phyloP scores from a whole-genome alignment of 2,888 invertebrate genomes.

The Tinea trinotella region DNA sequence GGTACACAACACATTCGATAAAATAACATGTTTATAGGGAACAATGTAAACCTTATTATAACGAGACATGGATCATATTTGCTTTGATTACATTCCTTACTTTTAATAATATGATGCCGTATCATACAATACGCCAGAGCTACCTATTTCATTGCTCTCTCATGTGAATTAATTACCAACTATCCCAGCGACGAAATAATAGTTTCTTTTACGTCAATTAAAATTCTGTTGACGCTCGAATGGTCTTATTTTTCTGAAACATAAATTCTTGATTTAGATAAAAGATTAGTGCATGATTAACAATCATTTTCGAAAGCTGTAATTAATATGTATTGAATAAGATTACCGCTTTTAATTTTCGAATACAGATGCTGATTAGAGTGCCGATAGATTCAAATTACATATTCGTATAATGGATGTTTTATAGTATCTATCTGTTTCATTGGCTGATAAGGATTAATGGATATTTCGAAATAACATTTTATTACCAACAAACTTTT shows the following conservation, averaged over 20 bases:
- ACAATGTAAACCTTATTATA: neutral
- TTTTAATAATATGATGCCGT: neutral
- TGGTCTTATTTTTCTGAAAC: slow-evolving; percentile 30
- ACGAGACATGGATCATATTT: neutral
- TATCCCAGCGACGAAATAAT: slow-evolving; percentile 27
- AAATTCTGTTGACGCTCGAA: slow-evolving; percentile 37
- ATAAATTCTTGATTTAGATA: slow-evolving; percentile 22
- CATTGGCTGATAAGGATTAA: neutral
- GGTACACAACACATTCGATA: neutral
- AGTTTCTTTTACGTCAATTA: slow-evolving; percentile 37
- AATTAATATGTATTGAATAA: neutral
- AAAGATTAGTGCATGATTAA: slow-evolving; percentile 9
- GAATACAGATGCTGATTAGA: neutral
- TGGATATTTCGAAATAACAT: neutral
- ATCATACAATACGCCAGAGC: neutral
- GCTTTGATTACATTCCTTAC: neutral
- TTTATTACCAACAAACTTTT: neutral
- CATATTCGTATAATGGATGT: neutral
- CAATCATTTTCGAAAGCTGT: neutral
- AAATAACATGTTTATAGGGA: neutral
- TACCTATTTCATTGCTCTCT: slow-evolving; percentile 14
- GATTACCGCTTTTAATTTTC: neutral
- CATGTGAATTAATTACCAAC: slow-evolving; percentile 33
- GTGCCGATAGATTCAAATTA: neutral
- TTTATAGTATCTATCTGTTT: neutral